Evolutionary conservation across 2,113 vertebrate genomes (phyloP), one percentile per base, ranked within the genome.

Genomic region (Daubentonia madagascariensis): DNA sequence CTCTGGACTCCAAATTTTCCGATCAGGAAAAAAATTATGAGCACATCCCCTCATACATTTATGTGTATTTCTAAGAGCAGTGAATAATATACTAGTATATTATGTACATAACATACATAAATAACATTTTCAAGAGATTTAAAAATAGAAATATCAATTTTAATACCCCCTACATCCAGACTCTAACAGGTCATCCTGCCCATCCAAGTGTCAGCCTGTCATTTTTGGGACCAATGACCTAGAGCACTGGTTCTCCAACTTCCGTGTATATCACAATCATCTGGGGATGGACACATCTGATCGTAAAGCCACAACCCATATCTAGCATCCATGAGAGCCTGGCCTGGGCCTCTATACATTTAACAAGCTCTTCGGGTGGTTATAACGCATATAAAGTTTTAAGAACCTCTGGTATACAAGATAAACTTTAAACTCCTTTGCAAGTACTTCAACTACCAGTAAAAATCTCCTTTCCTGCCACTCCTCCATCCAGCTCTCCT

Each of bases 381-480:
- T n/a, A 50, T 10, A 93, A 79, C 16, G 40, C 32, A 85, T 18
- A 48, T 57, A 45, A 96, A 93, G 67, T 81, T 93, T 90, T 86
- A 90, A 86, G 50, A 90, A 86, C 35, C 28, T 52, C 65, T 85
- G 45, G 48, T 22, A 89, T 73, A 85, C 45, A n/a, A 32, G 12
- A 16, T 18, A 92, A 92, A 95, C 70, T 91, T 14, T 45, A 18
- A 84, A 84, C 43, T 89, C 30, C 65, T 72, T 2, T 73, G 45
- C 22, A 84, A 89, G 65, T 81, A 81, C 54, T 37, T 90, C 65
- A 94, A 6, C 35, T 68, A 76, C 61, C 52, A 95, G 45, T 63
- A 78, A 90, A 25, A 90, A 61, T 85, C 52, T 89, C 68, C 94
- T 54, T 96, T 93, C 28, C 30, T 85, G 52, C 16, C 89, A 92